Evolutionary conservation across 2,113 vertebrate species (phyloP).

Genomic region (Hirundichthys speculiger): DNA sequence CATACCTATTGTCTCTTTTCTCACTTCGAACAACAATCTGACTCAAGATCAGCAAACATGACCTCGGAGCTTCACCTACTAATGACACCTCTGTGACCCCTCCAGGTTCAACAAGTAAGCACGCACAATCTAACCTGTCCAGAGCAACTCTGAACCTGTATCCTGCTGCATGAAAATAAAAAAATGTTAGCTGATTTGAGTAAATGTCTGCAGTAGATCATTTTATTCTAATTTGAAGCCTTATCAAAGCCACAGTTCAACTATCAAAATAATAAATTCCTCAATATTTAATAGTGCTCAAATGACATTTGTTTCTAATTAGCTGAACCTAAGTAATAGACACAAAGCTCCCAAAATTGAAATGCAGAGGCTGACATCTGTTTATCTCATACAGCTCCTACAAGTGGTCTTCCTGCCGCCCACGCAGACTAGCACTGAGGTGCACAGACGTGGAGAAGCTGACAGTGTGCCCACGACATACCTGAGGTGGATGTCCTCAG

Average conservation of each 20-base stretch:
- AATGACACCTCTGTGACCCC: constrained; percentile 61
- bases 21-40: constrained; percentile 7
- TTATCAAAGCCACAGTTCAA: not conserved
- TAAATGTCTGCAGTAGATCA: not conserved
- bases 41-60: constrained; percentile 36
- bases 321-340: not conserved
- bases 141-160: too few species aligned
- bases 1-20: not conserved
- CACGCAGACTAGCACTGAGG: constrained; percentile 65
- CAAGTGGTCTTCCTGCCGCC: constrained; percentile 42
- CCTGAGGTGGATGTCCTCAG: constrained; percentile 43
- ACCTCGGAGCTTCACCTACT: constrained; percentile 30
- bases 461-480: constrained; percentile 50
- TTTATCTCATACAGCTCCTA: constrained; percentile 53
- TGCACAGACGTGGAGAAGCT: constrained; percentile 56
- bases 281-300: not conserved
- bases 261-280: not conserved
- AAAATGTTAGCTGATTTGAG: too few species aligned
- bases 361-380: constrained; percentile 20
- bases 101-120: constrained; percentile 60
- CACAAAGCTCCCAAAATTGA: not conserved
- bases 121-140: not conserved
- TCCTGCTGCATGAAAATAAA: too few species aligned
- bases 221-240: not conserved
- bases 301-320: not conserved